These are phyloP conservation scores for Trematocara zebra DNA, from an alignment of 2,113 vertebrate genomes.

Conservation along the genomic window DNA sequence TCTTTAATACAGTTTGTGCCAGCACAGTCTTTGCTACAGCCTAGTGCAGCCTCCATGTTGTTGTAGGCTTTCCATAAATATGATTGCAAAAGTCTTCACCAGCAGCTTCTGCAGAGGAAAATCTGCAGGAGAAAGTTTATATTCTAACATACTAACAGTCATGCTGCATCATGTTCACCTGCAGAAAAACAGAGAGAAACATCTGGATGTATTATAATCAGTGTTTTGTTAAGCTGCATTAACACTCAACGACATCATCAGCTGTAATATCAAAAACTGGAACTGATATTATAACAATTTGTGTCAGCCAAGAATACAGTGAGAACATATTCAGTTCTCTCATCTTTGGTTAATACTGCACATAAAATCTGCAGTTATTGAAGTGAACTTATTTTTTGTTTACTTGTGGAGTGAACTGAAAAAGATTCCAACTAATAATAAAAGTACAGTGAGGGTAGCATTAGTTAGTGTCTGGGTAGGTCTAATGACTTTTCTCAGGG, in stretches of 20 bases:
- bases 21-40: not conserved
- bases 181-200: not conserved
- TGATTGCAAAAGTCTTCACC: not conserved
- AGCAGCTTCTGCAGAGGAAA: not conserved
- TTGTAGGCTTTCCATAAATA: not conserved
- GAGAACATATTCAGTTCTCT: not conserved
- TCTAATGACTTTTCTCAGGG: not conserved
- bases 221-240: not conserved
- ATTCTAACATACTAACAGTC: not conserved
- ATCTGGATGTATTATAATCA: not conserved
- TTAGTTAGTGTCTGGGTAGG: not conserved
- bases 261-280: not conserved
- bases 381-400: not conserved
- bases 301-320: not conserved
- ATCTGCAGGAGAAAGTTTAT: not conserved
- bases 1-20: not conserved
- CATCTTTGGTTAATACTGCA: not conserved
- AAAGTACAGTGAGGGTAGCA: not conserved
- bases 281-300: not conserved
- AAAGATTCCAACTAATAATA: not conserved
- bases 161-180: not conserved
- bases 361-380: not conserved
- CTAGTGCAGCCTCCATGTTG: not conserved
- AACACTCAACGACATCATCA: not conserved
- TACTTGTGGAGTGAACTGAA: not conserved